A percentile compares a stretch with the other conserved stretches of the same genome.
Evolutionary conservation across 2,797 vertebrate species (phyloP).

Genomic region (Microctenopoma lineatum): DNA sequence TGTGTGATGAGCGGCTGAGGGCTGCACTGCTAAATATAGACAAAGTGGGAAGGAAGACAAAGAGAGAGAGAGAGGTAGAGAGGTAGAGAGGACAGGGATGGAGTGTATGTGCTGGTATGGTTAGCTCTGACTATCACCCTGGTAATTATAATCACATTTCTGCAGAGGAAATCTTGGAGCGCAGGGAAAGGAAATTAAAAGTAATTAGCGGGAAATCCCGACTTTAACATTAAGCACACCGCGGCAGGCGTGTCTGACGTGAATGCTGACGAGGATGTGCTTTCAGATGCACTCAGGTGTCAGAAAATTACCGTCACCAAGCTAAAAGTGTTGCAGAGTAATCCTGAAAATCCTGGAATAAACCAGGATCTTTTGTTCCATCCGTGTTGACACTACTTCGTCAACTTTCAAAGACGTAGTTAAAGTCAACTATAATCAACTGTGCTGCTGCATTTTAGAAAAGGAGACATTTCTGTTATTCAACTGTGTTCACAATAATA

Average conservation of each 20-base stretch:
- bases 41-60: slow-evolving; percentile 65
- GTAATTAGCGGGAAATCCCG: slow-evolving; percentile 46
- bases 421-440: too few relatives aligned
- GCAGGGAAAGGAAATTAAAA: slow-evolving; percentile 31
- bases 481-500: too few relatives aligned
- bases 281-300: too few relatives aligned
- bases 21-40: slow-evolving; percentile 71
- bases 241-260: background rate
- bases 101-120: slow-evolving; percentile 8
- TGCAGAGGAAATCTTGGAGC: slow-evolving; percentile 38
- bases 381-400: too few relatives aligned
- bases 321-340: background rate
- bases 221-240: slow-evolving; percentile 17
- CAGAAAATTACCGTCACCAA: background rate
- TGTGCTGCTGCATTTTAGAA: too few relatives aligned
- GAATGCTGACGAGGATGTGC: too few relatives aligned
- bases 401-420: too few relatives aligned
- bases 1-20: slow-evolving; percentile 47
- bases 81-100: background rate
- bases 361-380: too few relatives aligned
- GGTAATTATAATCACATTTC: slow-evolving; percentile 53
- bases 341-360: too few relatives aligned
- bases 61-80: slow-evolving; percentile 6
- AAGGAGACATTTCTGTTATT: too few relatives aligned
- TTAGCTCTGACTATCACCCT: slow-evolving; percentile 32